Evolutionary conservation across 2,888 invertebrate genomes (phyloP).

Genomic region (Drosophila mimica): DNA sequence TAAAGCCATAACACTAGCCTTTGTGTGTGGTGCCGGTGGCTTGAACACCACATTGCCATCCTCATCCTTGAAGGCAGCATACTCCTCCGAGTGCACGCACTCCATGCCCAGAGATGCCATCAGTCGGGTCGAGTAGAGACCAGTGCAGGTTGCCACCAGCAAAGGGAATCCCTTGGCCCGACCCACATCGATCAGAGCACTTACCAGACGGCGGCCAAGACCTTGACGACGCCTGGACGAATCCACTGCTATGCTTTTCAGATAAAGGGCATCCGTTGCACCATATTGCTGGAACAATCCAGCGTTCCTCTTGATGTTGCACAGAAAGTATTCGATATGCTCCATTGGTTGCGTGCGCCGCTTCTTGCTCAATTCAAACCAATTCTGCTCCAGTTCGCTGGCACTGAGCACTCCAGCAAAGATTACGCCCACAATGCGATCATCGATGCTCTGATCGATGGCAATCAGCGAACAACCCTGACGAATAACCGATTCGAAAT

Average conservation of each 20-base stretch:
- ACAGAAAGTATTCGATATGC: constrained; percentile 60
- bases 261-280: constrained; percentile 52
- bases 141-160: constrained; percentile 70
- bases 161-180: constrained; percentile 59
- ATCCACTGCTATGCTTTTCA: constrained; percentile 58
- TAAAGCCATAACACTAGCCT: constrained; percentile 29
- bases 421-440: constrained; percentile 55
- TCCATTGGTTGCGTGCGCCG: constrained; percentile 36
- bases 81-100: constrained; percentile 51
- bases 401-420: constrained; percentile 29
- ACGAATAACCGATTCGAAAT: constrained; percentile 20
- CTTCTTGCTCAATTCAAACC: constrained; percentile 9
- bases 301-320: constrained; percentile 64
- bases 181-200: constrained; percentile 61
- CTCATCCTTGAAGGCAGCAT: constrained; percentile 62
- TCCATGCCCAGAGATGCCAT: constrained; percentile 66
- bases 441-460: constrained; percentile 31
- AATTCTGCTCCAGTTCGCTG: constrained; percentile 42
- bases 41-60: constrained; percentile 56
- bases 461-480: constrained; percentile 56
- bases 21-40: constrained; percentile 64
- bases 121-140: constrained; percentile 65
- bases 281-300: constrained; percentile 53
- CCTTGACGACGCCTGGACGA: constrained; percentile 52
- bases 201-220: constrained; percentile 65